Evolutionary conservation across 1,140 invertebrate genomes (phyloP), one percentile per base, ranked within the genome.

Genomic region (Aphelenchoides fujianensis): DNA sequence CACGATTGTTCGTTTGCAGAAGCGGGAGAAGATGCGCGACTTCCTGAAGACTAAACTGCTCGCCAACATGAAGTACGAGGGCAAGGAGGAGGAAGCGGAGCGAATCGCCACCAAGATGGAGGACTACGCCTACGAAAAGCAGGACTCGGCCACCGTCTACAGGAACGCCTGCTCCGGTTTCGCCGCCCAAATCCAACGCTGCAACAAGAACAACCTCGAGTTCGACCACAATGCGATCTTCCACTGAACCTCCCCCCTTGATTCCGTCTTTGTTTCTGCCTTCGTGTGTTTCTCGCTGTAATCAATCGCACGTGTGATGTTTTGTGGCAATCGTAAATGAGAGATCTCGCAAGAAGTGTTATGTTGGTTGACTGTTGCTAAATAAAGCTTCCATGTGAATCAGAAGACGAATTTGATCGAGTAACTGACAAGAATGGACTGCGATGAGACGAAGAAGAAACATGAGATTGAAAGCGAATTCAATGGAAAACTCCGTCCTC

Each of bases 211-310:
- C 7, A 5, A 5, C 28, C 12, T 19, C 23, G 55, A 59, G 34
- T 59, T 59, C 19, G 55, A 59, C 55, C 34, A 48, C 41, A 48
- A 48, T 48, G 23, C 41, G 12, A 23, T 48, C 23, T 48, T 48
- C 23, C 41, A 48, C 23, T 48, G 23, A 23, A n/a, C n/a, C n/a
- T n/a, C 23, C 23, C 23, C 12, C 23, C 41, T 16, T 12, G 41
- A 48, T 48, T 48, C 41, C 41, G 41, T 48, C 41, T 48, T 48
- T 48, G n/a, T n/a, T n/a, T n/a, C n/a, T n/a, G n/a, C n/a, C n/a
- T n/a, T n/a, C n/a, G n/a, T n/a, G n/a, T n/a, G n/a, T n/a, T n/a
- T n/a, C n/a, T n/a, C n/a, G n/a, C n/a, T n/a, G n/a, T n/a, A n/a
- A n/a, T n/a, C n/a, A n/a, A n/a, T n/a, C n/a, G n/a, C n/a, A n/a